phyloP scores from a whole-genome alignment of 2,888 invertebrate species.

The Dynastes hyllus region DNA sequence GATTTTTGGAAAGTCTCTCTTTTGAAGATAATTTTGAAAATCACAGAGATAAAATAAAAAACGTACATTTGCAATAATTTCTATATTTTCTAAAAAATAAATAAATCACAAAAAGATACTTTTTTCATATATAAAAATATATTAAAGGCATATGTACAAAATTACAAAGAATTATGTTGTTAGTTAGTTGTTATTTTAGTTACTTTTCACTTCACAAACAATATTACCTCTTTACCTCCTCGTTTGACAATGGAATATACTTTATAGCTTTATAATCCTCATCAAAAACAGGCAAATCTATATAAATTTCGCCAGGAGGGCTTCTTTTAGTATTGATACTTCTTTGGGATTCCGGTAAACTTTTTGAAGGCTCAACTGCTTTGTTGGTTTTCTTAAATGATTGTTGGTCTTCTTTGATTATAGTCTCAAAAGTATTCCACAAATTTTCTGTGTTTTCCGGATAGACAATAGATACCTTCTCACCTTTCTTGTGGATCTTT shows the following conservation, averaged over 20 bases:
- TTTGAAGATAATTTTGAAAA: no score
- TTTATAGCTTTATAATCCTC: slow-evolving; percentile 63
- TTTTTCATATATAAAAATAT: slow-evolving; percentile 10
- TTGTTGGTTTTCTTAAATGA: slow-evolving; percentile 25
- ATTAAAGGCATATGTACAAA: slow-evolving; percentile 49
- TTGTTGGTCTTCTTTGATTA: slow-evolving; percentile 9
- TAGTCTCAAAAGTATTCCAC: slow-evolving; percentile 31
- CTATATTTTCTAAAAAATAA: slow-evolving; percentile 40
- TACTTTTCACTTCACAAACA: no score
- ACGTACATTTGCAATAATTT: not conserved
- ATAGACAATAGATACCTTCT: slow-evolving; percentile 53
- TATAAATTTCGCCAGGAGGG: slow-evolving; percentile 64
- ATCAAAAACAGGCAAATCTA: slow-evolving; percentile 69
- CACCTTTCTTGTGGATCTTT: slow-evolving; percentile 64
- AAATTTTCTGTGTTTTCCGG: slow-evolving; percentile 49
- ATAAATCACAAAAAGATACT: slow-evolving; percentile 40
- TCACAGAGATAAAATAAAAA: no score
- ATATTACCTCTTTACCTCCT: slow-evolving; percentile 15
- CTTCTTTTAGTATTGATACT: slow-evolving; percentile 54
- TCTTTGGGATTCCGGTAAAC: slow-evolving; percentile 53
- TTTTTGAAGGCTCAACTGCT: slow-evolving; percentile 18
- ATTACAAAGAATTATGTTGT: not conserved
- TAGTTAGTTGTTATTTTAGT: no score
- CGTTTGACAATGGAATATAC: slow-evolving; percentile 66
- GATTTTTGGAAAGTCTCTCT: no score